These are phyloP conservation scores for Apostichopus parvimensis DNA, from an alignment of 35 echinoderm and acorn worm genomes.

Conservation along the genomic window DNA sequence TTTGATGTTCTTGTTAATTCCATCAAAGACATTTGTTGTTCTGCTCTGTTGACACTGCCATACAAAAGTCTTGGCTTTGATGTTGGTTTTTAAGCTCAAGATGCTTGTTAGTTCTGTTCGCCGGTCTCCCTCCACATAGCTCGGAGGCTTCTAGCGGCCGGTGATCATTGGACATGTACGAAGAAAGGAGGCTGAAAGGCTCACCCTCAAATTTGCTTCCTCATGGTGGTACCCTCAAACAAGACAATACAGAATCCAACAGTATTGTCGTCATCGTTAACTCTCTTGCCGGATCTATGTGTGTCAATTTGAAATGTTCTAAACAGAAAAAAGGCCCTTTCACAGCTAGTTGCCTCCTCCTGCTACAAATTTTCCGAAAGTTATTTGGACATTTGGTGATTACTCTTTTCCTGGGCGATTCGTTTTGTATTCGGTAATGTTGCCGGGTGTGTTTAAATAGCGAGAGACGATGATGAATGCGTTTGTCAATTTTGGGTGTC, in stretches of 20 bases:
- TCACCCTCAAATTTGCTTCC: not conserved
- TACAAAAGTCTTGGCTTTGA: not conserved
- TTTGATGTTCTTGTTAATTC: not conserved
- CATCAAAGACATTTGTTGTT: not conserved
- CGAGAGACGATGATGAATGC: not conserved
- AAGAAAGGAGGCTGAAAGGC: not conserved
- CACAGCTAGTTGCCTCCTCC: no score
- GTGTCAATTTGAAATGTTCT: not conserved
- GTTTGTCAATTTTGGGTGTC: not conserved
- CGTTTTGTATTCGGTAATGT: not conserved
- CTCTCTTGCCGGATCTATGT: not conserved
- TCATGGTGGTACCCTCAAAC: not conserved
- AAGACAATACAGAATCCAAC: not conserved
- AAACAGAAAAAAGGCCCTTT: no score
- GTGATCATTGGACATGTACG: not conserved
- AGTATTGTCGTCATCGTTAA: not conserved
- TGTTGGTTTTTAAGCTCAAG: slow-evolving; percentile 7
- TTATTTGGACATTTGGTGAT: not conserved
- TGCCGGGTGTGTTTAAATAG: not conserved
- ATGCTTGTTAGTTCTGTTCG: not conserved
- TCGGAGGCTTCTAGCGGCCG: not conserved
- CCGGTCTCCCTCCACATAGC: not conserved
- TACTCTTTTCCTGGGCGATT: not conserved
- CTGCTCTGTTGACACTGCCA: not conserved
- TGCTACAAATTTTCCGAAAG: not conserved